Percentiles rank a stretch among this genome's conserved stretches.
Conservation (phyloP, 2,113 vertebrate genomes). For the Rynchops niger region DNA sequence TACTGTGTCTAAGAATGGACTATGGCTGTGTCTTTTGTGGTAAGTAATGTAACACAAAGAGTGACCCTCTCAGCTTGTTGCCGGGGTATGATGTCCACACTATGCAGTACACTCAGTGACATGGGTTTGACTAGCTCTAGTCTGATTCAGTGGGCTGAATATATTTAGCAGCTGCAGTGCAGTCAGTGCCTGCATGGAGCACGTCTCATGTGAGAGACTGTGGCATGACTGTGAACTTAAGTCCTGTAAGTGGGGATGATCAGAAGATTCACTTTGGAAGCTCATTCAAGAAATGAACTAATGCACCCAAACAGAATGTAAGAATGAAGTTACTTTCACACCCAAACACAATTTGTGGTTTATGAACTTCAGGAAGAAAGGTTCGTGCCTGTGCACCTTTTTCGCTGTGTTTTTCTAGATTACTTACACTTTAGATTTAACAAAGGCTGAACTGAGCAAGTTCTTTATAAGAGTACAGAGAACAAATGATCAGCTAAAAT, state of each 20-base stretch:
- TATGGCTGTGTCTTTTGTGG: not conserved
- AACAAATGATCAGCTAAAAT: constrained; percentile 36
- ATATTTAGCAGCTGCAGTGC: not conserved
- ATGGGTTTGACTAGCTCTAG: not conserved
- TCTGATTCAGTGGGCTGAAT: not conserved
- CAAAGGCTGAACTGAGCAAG: not conserved
- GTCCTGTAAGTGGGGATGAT: not conserved
- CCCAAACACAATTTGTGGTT: not conserved
- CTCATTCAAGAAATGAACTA: not conserved
- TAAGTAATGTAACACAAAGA: not conserved
- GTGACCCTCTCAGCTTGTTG: not conserved
- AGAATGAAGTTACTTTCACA: not conserved
- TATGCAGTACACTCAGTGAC: not conserved
- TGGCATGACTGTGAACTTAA: not conserved
- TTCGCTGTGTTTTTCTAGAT: constrained; percentile 35
- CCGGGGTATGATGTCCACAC: not conserved
- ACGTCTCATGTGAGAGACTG: not conserved
- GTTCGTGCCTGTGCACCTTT: not conserved
- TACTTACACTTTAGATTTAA: constrained; percentile 24
- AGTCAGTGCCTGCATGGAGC: not conserved
- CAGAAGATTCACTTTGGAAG: not conserved
- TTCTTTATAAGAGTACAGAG: not conserved
- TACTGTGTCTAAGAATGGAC: not conserved
- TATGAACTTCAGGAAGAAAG: not conserved
- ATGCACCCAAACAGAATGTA: not conserved